Percentiles rank a stretch among this genome's conserved stretches.
These are phyloP conservation scores for Trachelus iudaicus DNA, from an alignment of 2,888 invertebrate genomes.

Conservation along the genomic window DNA sequence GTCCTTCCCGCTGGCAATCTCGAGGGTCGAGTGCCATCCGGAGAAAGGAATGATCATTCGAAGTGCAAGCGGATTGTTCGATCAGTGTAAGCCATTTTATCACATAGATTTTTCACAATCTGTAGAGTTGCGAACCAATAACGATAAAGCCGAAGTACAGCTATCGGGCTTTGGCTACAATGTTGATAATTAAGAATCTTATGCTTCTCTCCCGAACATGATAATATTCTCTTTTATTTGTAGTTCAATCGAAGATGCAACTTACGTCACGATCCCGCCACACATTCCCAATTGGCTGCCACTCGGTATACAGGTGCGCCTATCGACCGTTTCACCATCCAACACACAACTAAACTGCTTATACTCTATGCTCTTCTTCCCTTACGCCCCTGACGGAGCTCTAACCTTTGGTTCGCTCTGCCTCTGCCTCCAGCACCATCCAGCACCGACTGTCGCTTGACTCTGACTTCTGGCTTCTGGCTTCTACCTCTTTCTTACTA, in stretches of 20 bases:
- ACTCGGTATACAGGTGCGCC: background rate
- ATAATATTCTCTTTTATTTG: background rate
- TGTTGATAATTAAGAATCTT: background rate
- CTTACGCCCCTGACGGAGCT: background rate
- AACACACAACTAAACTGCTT: background rate
- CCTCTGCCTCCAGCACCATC: background rate
- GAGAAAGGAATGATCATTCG: background rate
- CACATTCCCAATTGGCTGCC: slow-evolving; percentile 1
- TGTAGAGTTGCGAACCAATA: background rate
- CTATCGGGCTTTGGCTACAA: background rate
- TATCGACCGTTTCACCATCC: slow-evolving; percentile 1
- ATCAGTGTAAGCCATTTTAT: background rate
- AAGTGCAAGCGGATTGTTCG: background rate
- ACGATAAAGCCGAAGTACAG: background rate
- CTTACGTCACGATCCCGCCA: slow-evolving; percentile 24
- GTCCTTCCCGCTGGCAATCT: background rate
- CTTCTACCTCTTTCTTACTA: background rate
- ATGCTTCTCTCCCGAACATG: background rate
- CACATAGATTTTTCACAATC: background rate
- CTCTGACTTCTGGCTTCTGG: background rate
- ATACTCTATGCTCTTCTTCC: background rate
- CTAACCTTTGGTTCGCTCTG: background rate
- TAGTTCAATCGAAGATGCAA: slow-evolving; percentile 17
- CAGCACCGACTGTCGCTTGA: background rate
- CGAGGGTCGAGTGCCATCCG: background rate